phyloP scores from a whole-genome alignment of 1,140 invertebrate genomes.

The Alviniconcha marisindica region DNA sequence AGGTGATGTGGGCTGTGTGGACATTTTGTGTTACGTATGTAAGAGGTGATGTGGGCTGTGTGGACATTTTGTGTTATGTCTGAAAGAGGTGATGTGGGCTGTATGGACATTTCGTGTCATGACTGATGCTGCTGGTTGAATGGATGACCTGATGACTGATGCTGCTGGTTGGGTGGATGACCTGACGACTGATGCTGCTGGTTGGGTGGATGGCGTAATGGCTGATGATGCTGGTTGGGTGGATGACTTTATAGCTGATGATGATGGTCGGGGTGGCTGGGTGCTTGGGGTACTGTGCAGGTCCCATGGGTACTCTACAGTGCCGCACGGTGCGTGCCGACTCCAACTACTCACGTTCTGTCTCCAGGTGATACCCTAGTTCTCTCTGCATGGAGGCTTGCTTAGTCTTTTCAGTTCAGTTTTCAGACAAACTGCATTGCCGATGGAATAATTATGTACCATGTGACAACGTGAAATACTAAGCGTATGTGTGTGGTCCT shows the following conservation, averaged over 20 bases:
- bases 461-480: too few relatives aligned
- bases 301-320: conserved; percentile 23
- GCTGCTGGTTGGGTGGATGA: background rate
- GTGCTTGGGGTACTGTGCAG: conserved; percentile 14
- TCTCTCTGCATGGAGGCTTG: too few relatives aligned
- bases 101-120: too few relatives aligned
- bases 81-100: too few relatives aligned
- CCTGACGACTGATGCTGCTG: background rate
- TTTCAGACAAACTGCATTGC: too few relatives aligned
- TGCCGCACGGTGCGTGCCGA: conserved; percentile 15
- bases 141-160: background rate
- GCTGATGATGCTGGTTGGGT: background rate
- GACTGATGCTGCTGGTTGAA: background rate
- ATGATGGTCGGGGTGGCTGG: background rate
- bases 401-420: too few relatives aligned
- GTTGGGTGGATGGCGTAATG: background rate
- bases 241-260: conserved; percentile 10
- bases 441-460: too few relatives aligned
- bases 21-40: too few relatives aligned
- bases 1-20: too few relatives aligned
- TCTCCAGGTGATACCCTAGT: conserved; percentile 29
- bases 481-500: too few relatives aligned
- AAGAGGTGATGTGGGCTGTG: too few relatives aligned
- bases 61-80: too few relatives aligned
- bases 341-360: conserved; percentile 19